A percentile compares a stretch with the other conserved stretches of the same genome.
These are phyloP conservation scores for Isurus oxyrinchus DNA, from an alignment of 2,113 vertebrate species.

Conservation along the genomic window DNA sequence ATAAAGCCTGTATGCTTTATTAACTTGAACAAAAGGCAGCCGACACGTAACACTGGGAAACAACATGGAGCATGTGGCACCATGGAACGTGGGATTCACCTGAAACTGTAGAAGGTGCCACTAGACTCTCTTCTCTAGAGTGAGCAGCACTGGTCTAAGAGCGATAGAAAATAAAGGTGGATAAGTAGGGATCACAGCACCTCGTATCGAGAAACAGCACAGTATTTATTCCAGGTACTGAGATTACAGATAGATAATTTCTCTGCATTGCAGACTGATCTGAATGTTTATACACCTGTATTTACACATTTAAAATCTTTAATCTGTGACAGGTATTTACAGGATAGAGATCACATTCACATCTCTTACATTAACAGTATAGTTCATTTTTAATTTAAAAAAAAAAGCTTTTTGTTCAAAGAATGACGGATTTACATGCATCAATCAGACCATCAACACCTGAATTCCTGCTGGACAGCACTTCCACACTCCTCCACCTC, in stretches of 20 bases:
- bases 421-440: conserved; percentile 73
- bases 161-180: not conserved
- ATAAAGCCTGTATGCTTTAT: no score
- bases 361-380: conserved; percentile 67
- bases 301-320: conserved; percentile 98
- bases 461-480: not conserved
- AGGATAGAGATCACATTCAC: conserved; percentile 84
- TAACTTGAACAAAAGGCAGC: no score
- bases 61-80: no score
- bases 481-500: no score
- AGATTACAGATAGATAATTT: conserved; percentile 63
- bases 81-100: no score
- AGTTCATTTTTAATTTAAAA: conserved; percentile 62
- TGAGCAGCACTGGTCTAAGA: not conserved
- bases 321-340: conserved; percentile 75
- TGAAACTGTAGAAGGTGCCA: no score
- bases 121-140: no score
- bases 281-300: conserved; percentile 84
- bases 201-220: conserved; percentile 70
- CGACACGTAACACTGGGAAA: no score
- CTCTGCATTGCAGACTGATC: conserved; percentile 77
- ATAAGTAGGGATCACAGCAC: not conserved
- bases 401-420: conserved; percentile 67
- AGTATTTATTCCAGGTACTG: conserved; percentile 87
- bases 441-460: conserved; percentile 42